These are phyloP conservation scores for Lamellibrachia luymesi DNA, from an alignment of 1,140 invertebrate genomes.

Conservation along the genomic window DNA sequence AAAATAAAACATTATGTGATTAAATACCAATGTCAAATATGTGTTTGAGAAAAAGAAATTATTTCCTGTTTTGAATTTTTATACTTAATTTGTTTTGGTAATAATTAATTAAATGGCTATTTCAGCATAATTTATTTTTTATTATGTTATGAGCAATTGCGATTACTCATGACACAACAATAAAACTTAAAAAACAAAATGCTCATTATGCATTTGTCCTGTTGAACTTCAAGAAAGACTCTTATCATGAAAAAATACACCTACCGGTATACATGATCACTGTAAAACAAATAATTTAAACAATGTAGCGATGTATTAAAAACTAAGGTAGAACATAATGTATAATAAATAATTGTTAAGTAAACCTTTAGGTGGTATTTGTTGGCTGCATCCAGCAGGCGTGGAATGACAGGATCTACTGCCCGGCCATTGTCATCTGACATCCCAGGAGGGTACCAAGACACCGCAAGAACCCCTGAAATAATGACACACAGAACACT, in stretches of 20 bases:
- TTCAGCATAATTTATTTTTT: background rate
- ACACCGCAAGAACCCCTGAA: slow-evolving; percentile 40
- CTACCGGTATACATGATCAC: background rate
- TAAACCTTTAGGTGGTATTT: slow-evolving; percentile 55
- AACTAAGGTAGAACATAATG: background rate
- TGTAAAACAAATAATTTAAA: background rate
- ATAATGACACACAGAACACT: background rate
- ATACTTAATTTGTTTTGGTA: no score
- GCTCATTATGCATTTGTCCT: no score
- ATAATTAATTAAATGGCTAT: no score
- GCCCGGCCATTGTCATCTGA: slow-evolving; percentile 48
- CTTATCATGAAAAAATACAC: no score
- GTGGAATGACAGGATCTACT: slow-evolving; percentile 46
- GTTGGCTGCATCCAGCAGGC: slow-evolving; percentile 50
- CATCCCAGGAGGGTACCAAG: slow-evolving; percentile 55
- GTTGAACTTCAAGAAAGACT: no score
- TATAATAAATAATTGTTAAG: background rate
- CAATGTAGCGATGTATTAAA: background rate
- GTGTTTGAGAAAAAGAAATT: no score
- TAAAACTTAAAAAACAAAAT: no score
- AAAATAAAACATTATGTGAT: slow-evolving; percentile 25
- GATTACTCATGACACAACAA: background rate
- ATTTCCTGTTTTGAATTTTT: no score
- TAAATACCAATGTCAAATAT: slow-evolving; percentile 5
- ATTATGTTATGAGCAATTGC: background rate